Evolutionary conservation across 2,113 vertebrate species (phyloP).

Genomic region (Leucopternis melanops): DNA sequence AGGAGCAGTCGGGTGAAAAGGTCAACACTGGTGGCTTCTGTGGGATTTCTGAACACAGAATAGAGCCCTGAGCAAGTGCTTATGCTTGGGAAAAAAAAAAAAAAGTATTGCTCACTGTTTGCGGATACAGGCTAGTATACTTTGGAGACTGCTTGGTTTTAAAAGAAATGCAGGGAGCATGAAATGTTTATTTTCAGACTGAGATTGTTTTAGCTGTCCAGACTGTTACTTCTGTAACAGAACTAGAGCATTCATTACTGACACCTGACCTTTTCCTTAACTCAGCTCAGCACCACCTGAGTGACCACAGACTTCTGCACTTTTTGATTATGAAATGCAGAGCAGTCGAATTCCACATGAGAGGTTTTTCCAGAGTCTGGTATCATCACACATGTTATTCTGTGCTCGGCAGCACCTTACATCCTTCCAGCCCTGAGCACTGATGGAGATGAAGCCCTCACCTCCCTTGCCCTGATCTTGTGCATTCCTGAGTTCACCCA

Average conservation of each 20-base stretch:
- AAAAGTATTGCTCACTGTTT: neutral
- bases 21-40: neutral
- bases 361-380: neutral
- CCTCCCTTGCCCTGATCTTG: neutral
- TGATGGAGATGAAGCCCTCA: neutral
- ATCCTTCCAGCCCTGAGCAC: neutral
- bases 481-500: neutral
- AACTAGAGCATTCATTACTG: neutral
- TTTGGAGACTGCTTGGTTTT: neutral
- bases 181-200: neutral
- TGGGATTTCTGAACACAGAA: neutral
- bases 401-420: neutral
- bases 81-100: neutral
- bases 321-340: neutral
- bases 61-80: neutral
- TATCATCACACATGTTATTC: neutral
- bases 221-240: neutral
- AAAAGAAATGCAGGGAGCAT: neutral
- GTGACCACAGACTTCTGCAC: neutral
- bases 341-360: neutral
- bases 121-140: neutral
- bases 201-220: neutral
- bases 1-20: neutral
- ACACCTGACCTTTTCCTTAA: neutral
- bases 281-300: neutral